phyloP scores from a whole-genome alignment of 37 sponge, comb jelly and placozoan species.

The Diacarnus erythraeanus region DNA sequence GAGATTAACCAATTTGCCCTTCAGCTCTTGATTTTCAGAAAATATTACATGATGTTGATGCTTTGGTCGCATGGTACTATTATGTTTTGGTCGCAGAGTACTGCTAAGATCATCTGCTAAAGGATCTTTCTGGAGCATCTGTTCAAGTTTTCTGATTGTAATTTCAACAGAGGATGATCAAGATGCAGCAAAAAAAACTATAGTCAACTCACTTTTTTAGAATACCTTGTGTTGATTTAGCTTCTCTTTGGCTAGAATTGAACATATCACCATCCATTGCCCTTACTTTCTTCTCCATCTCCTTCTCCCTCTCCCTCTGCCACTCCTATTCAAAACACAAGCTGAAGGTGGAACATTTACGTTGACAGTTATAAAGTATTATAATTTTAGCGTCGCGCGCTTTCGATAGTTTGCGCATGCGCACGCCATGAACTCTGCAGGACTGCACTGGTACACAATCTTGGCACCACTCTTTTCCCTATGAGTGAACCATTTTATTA shows the following conservation, averaged over 20 bases:
- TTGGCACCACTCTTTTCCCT: no score
- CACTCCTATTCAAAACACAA: no score
- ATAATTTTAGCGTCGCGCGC: no score
- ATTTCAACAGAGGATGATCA: not conserved
- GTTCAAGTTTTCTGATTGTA: not conserved
- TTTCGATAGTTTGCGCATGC: no score
- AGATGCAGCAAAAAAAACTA: no score
- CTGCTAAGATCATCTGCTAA: not conserved
- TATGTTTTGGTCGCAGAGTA: not conserved
- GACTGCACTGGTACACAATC: no score
- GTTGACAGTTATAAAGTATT: no score
- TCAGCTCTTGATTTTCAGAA: not conserved
- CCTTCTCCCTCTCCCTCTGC: conserved; percentile 63
- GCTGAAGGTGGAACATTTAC: no score
- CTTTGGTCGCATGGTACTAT: not conserved
- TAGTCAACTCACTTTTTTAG: not conserved
- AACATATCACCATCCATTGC: conserved; percentile 56
- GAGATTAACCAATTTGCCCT: not conserved
- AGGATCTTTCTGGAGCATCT: not conserved
- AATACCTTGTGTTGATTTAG: not conserved
- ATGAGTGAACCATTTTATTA: no score
- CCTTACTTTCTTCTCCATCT: conserved; percentile 47
- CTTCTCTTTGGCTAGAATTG: not conserved
- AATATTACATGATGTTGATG: not conserved
- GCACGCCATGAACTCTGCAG: no score